phyloP scores from a whole-genome alignment of 2,888 invertebrate species.

The Germaria angustata region DNA sequence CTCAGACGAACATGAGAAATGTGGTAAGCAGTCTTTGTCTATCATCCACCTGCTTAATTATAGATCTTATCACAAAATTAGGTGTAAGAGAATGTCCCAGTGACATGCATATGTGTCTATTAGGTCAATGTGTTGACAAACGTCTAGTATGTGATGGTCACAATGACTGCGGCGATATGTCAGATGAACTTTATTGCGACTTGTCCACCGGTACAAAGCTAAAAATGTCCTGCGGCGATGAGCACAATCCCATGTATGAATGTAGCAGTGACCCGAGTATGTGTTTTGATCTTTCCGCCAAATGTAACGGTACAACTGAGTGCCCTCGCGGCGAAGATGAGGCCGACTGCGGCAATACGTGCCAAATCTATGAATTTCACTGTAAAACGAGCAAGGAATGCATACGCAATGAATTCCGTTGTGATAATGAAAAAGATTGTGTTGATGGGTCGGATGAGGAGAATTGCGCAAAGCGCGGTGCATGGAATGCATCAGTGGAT shows the following conservation, averaged over 20 bases:
- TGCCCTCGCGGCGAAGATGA: conserved; percentile 89
- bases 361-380: conserved; percentile 83
- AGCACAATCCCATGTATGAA: conserved; percentile 73
- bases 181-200: conserved; percentile 81
- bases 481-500: conserved; percentile 68
- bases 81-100: conserved; percentile 72
- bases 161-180: conserved; percentile 83
- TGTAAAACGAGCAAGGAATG: conserved; percentile 84
- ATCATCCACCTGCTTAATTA: not conserved
- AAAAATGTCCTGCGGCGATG: conserved; percentile 78
- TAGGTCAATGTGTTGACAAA: conserved; percentile 82
- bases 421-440: conserved; percentile 85
- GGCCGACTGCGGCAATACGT: conserved; percentile 81
- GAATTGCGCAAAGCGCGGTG: conserved; percentile 78
- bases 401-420: conserved; percentile 82
- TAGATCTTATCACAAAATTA: conserved; percentile 16
- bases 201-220: conserved; percentile 53
- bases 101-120: conserved; percentile 79
- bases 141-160: conserved; percentile 82
- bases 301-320: conserved; percentile 85
- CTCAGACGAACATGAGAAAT: conserved; percentile 86
- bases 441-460: conserved; percentile 87
- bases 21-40: conserved; percentile 71
- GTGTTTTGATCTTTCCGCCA: conserved; percentile 76
- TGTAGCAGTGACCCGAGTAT: conserved; percentile 74